Conservation (phyloP, 2,888 invertebrate genomes). For the Rhyacophila evoluta region DNA sequence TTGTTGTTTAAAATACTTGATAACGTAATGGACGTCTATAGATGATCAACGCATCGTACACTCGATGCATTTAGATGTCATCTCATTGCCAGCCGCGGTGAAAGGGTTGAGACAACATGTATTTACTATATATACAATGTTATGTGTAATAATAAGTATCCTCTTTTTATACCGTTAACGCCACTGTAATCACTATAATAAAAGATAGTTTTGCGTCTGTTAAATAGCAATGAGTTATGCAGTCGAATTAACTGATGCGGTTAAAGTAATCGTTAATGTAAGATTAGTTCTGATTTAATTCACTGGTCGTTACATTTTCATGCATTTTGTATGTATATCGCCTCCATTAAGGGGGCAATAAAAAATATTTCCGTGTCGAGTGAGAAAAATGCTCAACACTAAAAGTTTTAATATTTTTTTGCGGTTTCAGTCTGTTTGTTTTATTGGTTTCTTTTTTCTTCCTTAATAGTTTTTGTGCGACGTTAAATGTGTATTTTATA, state of each 20-base stretch:
- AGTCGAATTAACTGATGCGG: slow-evolving; percentile 4
- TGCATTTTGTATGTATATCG: slow-evolving; percentile 16
- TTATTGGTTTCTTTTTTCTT: background rate
- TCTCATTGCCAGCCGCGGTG: too few relatives aligned
- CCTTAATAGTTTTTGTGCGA: background rate
- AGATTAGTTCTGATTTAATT: slow-evolving; percentile 14
- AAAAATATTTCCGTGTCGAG: background rate
- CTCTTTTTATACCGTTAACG: background rate
- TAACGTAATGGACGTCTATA: too few relatives aligned
- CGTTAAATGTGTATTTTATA: background rate
- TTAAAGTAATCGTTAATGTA: slow-evolving; percentile 17
- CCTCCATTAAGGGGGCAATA: slow-evolving; percentile 4
- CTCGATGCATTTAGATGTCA: too few relatives aligned
- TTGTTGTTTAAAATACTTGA: too few relatives aligned
- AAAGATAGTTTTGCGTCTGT: slow-evolving; percentile 22
- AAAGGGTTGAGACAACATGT: too few relatives aligned
- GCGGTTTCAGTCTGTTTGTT: slow-evolving; percentile 21
- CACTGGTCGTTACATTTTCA: background rate
- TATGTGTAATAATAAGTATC: too few relatives aligned
- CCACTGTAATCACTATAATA: background rate
- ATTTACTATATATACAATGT: too few relatives aligned
- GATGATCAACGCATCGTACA: too few relatives aligned
- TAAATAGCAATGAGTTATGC: slow-evolving; percentile 22
- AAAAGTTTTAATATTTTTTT: slow-evolving; percentile 15
- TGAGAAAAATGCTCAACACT: background rate